Percentiles rank a stretch among this genome's conserved stretches.
Evolutionary conservation across 2,797 vertebrate genomes (phyloP).

Genomic region (Glossophaga mutica): DNA sequence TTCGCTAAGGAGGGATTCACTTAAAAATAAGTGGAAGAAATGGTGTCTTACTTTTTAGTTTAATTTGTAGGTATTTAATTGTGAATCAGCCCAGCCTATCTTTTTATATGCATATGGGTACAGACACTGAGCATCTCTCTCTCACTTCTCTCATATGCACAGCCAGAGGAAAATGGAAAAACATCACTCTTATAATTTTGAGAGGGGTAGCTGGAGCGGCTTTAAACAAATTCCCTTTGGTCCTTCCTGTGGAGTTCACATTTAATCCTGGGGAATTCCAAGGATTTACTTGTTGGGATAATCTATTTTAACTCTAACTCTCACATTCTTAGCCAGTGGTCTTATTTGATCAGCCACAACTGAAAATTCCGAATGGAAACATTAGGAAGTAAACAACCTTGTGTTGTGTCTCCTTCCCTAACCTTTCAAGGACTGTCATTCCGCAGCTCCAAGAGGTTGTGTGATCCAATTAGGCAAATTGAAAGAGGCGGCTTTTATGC

Average conservation of each 20-base stretch:
- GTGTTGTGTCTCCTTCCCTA: conserved; percentile 35
- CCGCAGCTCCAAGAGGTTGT: conserved; percentile 72
- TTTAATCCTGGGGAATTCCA: not conserved
- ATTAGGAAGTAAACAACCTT: conserved; percentile 69
- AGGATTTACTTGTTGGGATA: accelerated
- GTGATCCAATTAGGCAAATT: conserved; percentile 81
- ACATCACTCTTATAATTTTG: not conserved
- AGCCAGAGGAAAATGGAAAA: not conserved
- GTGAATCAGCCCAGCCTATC: not conserved
- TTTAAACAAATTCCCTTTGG: not conserved
- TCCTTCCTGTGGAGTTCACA: not conserved
- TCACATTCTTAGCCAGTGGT: not conserved
- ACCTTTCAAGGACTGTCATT: conserved; percentile 76
- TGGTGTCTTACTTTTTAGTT: not conserved
- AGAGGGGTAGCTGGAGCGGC: not conserved
- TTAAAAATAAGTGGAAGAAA: not conserved
- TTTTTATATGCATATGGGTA: not conserved
- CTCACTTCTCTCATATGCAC: not conserved
- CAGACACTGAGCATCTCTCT: not conserved
- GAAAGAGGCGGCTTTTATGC: conserved; percentile 80
- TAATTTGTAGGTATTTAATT: not conserved
- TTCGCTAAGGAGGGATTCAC: not conserved
- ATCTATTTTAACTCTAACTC: not conserved
- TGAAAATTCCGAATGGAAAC: conserved; percentile 32
- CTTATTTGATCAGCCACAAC: not conserved